Percentiles rank a stretch among this genome's conserved stretches.
Evolutionary conservation across 64 coral and sea anemone genomes (phyloP).

Genomic region (Astreopora myriophthalma): DNA sequence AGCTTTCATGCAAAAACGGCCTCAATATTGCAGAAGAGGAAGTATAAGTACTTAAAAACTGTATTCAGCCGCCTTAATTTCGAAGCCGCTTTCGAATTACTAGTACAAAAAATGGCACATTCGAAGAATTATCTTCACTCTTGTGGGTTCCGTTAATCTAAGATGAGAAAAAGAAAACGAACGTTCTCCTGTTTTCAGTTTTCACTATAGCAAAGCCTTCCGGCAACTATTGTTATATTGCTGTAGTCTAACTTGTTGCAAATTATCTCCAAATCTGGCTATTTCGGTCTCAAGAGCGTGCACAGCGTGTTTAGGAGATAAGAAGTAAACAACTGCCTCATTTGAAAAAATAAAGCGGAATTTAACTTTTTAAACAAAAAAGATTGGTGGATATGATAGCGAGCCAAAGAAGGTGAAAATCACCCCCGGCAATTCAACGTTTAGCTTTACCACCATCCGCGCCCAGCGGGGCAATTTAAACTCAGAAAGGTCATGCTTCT

Average conservation of each 20-base stretch:
- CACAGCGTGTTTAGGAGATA: not conserved
- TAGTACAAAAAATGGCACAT: constrained; percentile 6
- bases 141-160: constrained; percentile 19
- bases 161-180: no score
- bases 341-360: not conserved
- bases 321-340: not conserved
- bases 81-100: not conserved
- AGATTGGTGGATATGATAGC: not conserved
- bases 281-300: constrained; percentile 1
- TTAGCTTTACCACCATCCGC: constrained; percentile 45
- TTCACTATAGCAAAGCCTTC: not conserved
- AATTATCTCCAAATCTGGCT: not conserved
- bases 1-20: no score
- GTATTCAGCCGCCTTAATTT: no score
- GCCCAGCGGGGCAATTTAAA: constrained; percentile 55
- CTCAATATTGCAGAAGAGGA: no score
- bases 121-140: not conserved
- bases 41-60: no score
- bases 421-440: not conserved
- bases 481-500: constrained; percentile 27
- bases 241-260: not conserved
- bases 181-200: not conserved
- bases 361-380: not conserved
- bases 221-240: not conserved
- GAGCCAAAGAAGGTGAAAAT: not conserved